Base-by-base conservation (phyloP, 2,797 vertebrate genomes). In the Hirundo rustica region DNA sequence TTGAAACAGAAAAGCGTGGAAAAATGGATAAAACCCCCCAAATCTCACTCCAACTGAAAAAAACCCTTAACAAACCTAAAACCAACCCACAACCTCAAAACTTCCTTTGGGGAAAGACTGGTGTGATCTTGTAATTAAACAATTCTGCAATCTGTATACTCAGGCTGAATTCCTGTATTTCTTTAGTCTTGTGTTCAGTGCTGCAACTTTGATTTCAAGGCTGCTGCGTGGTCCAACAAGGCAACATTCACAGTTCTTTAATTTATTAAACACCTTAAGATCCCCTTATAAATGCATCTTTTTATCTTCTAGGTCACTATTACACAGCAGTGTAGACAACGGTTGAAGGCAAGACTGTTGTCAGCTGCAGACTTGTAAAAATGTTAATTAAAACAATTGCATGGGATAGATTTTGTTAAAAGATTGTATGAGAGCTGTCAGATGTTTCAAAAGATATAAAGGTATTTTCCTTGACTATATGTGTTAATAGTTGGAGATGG, bases 301-400 rank as follows among this genome's bases (percentile, higher is more conserved):
- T 66, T 89, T n/a, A 27, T 54, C 42, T 88, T 80, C 79, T 64
- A n/a, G n/a, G 68, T 92, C 71, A 60, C 26, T 26, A 6, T 70
- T 74, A 20, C 27, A 42, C 16, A 67, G 55, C 54, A 73, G 16
- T 36, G 47, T 61, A 72, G 73, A 62, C 80, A 40, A 42, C 23
- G 61, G 84, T 81, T 4, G 5, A 51, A 82, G 66, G 57, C 47
- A 85, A 74, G 53, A 70, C 58, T 60, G 44, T 55, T 53, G 5
- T 62, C 58, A 79, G 26, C 78, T 70, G 77, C 17, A 76, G 71
- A 40, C 44, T 83, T 30, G 17, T 47, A 73, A 55, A 57, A 15
- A 60, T 68, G 15, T 71, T 77, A 85, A 94, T 95, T 94, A 92
- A 89, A 91, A 83, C 20, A 55, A 73, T 62, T 88, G 25, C 50